phyloP scores from a whole-genome alignment of 1,140 invertebrate genomes.

The Bombus picipes region DNA sequence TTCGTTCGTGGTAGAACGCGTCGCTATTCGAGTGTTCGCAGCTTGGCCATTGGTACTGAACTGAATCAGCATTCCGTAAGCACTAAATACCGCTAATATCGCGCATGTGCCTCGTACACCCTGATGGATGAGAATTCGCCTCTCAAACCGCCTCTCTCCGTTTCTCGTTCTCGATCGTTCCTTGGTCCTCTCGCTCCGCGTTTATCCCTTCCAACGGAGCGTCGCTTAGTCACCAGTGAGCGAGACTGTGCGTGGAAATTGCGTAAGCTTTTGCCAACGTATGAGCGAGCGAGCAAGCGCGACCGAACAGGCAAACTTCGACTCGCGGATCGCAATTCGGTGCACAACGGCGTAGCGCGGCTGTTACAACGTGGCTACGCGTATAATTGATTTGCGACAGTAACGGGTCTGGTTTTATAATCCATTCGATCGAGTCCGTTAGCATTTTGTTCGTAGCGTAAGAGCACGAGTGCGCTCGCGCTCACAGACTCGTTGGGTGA shows the following conservation, averaged over 20 bases:
- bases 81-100: slow-evolving; percentile 76
- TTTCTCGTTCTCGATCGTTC: slow-evolving; percentile 30
- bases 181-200: slow-evolving; percentile 2
- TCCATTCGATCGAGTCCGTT: neutral
- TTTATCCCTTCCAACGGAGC: slow-evolving; percentile 29
- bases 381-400: slow-evolving; percentile 45
- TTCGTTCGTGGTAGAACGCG: slow-evolving; percentile 33
- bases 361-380: slow-evolving; percentile 8
- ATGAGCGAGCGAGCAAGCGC: neutral
- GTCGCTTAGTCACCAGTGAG: slow-evolving; percentile 35
- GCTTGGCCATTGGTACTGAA: slow-evolving; percentile 68
- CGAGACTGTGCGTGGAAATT: slow-evolving; percentile 38
- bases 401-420: slow-evolving; percentile 32
- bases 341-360: neutral
- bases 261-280: slow-evolving; percentile 10
- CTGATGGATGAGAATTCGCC: slow-evolving; percentile 69
- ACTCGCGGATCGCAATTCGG: slow-evolving; percentile 4
- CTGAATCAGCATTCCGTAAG: slow-evolving; percentile 74
- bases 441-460: neutral
- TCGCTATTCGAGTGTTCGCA: slow-evolving; percentile 31
- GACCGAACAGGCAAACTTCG: neutral
- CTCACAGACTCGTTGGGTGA: no score
- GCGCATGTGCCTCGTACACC: slow-evolving; percentile 56
- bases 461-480: neutral
- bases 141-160: slow-evolving; percentile 16